These are phyloP conservation scores for Drosophila carrolli DNA, from an alignment of 1,140 invertebrate species.

Conservation along the genomic window DNA sequence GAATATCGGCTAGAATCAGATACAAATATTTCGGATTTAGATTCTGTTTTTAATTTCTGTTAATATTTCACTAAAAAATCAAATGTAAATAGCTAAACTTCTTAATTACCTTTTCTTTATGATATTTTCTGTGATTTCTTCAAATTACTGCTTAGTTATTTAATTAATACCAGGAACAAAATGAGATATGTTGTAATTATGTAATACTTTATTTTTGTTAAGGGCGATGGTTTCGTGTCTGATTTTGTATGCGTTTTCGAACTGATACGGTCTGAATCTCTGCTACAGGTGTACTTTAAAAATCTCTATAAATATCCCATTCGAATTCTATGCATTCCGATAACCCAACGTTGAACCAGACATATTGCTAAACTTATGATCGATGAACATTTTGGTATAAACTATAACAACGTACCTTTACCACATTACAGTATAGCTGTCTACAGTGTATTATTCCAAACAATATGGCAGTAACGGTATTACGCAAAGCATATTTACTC, in stretches of 20 bases:
- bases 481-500: constrained; percentile 34
- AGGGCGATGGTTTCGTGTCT: background rate
- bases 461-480: constrained; percentile 27
- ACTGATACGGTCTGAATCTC: constrained; percentile 1
- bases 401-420: constrained; percentile 37
- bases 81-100: constrained; percentile 9
- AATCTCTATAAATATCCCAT: constrained; percentile 5
- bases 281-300: constrained; percentile 2
- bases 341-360: constrained; percentile 31
- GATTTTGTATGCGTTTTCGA: background rate
- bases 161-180: background rate
- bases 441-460: constrained; percentile 36
- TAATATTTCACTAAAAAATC: background rate
- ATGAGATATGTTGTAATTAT: background rate
- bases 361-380: constrained; percentile 34
- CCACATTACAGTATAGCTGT: constrained; percentile 21
- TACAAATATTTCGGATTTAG: background rate
- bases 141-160: background rate
- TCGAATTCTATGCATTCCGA: constrained; percentile 22
- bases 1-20: background rate
- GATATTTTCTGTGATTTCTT: background rate
- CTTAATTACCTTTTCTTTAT: background rate
- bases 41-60: background rate
- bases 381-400: constrained; percentile 8
- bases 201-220: background rate